These are phyloP conservation scores for Nephila pilipes DNA, from an alignment of 1,140 invertebrate species.

Conservation along the genomic window DNA sequence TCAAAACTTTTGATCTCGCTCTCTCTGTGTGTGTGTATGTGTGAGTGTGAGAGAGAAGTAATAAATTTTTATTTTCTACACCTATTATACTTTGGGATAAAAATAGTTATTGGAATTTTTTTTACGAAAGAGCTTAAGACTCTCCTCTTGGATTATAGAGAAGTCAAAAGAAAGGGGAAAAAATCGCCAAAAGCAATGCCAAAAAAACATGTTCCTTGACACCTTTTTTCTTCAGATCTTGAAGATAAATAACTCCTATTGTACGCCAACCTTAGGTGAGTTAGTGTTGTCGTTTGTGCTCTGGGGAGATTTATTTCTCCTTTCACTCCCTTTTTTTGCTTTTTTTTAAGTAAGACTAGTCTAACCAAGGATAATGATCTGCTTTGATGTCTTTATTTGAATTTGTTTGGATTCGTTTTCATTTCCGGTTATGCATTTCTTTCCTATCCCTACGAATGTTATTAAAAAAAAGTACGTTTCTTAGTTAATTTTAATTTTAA, in stretches of 20 bases:
- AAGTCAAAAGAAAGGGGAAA: background rate
- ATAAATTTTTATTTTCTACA: too few species aligned
- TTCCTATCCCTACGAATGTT: background rate
- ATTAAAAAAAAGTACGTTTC: background rate
- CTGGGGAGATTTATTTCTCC: background rate
- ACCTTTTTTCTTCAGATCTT: constrained; percentile 38
- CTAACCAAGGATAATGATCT: background rate
- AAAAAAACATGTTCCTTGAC: constrained; percentile 32
- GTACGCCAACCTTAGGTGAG: constrained; percentile 13
- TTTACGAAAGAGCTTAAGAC: background rate
- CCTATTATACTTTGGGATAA: too few species aligned
- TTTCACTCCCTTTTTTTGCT: background rate
- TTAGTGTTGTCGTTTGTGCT: constrained; percentile 49
- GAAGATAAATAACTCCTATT: constrained; percentile 33
- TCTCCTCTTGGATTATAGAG: background rate
- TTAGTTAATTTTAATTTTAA: background rate
- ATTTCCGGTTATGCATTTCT: background rate
- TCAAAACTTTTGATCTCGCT: too few species aligned
- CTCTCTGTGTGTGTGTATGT: too few species aligned
- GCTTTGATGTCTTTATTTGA: constrained; percentile 18
- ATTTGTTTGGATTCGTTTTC: background rate
- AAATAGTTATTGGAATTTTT: background rate
- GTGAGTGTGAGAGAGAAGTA: too few species aligned
- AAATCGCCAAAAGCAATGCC: background rate
- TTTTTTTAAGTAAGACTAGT: background rate